These are phyloP conservation scores for Mirounga angustirostris DNA, from an alignment of 2,113 vertebrate genomes.

Conservation along the genomic window DNA sequence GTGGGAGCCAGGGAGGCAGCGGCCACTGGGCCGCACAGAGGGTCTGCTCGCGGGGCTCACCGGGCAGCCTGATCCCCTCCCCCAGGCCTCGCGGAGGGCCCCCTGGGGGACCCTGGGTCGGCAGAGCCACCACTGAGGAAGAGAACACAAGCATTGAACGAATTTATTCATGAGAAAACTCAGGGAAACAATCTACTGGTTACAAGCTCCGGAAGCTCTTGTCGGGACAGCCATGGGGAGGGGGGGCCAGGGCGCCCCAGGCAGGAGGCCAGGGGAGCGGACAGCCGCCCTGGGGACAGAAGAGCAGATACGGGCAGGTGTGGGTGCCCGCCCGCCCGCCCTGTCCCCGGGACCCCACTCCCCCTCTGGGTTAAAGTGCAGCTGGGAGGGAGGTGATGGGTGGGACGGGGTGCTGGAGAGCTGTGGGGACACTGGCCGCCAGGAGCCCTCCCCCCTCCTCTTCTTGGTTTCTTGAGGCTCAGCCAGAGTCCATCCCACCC, in stretches of 20 bases:
- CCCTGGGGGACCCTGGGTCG: accelerated
- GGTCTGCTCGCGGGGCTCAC: too few species aligned
- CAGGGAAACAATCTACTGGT: conserved; percentile 71
- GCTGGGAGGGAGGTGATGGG: conserved; percentile 61
- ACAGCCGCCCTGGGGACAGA: neutral
- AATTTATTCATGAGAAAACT: conserved; percentile 86
- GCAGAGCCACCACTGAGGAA: neutral
- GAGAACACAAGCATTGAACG: conserved; percentile 68
- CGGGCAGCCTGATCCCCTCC: neutral
- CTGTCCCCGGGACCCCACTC: neutral
- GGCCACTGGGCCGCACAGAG: accelerated
- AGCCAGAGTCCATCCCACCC: neutral
- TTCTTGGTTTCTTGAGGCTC: neutral
- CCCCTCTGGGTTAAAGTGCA: conserved; percentile 78
- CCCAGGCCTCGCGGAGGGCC: accelerated
- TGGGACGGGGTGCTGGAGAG: accelerated
- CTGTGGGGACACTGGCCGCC: neutral
- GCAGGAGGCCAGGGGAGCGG: neutral
- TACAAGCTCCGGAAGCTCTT: conserved; percentile 87
- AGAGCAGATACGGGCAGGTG: neutral
- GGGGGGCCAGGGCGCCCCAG: neutral
- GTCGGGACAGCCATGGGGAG: conserved; percentile 70
- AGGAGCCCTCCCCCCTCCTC: accelerated
- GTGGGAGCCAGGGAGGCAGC: neutral
- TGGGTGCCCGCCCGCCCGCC: neutral